Percentiles rank a stretch among this genome's conserved stretches.
These are phyloP conservation scores for Oreortyx pictus DNA, from an alignment of 2,797 vertebrate species.

Conservation along the genomic window DNA sequence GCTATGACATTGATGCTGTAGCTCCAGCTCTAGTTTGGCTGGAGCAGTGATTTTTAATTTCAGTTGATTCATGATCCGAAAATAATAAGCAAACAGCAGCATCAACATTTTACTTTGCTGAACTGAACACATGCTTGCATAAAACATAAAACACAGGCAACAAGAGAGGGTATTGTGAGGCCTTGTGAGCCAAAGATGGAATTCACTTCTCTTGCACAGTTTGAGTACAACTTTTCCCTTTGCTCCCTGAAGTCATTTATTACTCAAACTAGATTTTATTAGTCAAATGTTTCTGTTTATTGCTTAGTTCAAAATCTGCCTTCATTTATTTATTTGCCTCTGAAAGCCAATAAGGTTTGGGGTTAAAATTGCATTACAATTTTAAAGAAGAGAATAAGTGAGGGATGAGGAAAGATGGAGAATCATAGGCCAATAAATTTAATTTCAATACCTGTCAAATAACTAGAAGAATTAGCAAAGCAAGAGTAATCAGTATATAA, in stretches of 20 bases:
- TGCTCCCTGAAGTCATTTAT: background rate
- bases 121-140: background rate
- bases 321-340: background rate
- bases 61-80: background rate
- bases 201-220: background rate
- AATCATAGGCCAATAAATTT: slow-evolving; percentile 53
- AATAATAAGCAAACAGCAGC: background rate
- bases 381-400: slow-evolving; percentile 8
- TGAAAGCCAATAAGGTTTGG: background rate
- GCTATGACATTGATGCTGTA: background rate
- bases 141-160: background rate
- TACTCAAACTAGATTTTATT: background rate
- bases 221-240: background rate
- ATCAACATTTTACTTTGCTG: background rate
- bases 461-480: slow-evolving; percentile 66
- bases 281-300: background rate
- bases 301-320: background rate
- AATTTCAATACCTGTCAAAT: slow-evolving; percentile 53
- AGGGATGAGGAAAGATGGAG: background rate
- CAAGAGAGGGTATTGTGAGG: background rate
- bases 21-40: background rate
- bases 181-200: background rate
- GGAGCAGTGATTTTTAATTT: background rate
- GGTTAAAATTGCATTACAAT: background rate
- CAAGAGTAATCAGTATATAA: slow-evolving; percentile 60